A percentile compares a stretch with the other conserved stretches of the same genome.
phyloP scores from a whole-genome alignment of 1,140 invertebrate species.

The Trichonephila clavata region DNA sequence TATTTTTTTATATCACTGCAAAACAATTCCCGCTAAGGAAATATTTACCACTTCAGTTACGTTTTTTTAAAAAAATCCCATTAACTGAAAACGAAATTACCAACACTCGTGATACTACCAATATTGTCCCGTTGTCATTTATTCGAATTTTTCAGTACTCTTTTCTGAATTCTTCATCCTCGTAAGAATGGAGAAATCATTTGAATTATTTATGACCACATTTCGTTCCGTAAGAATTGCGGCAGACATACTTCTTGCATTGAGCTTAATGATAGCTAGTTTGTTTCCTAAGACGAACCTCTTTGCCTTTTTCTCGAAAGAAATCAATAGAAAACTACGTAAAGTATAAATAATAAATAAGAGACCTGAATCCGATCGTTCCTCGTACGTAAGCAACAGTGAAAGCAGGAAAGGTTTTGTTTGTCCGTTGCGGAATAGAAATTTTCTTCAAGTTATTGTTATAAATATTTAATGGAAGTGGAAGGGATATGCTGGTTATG shows the following conservation, averaged over 20 bases:
- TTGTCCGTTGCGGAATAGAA: neutral
- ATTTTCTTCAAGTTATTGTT: slow-evolving; percentile 24
- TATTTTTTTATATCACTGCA: too few species aligned
- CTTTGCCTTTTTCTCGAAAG: slow-evolving; percentile 12
- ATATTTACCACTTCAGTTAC: too few species aligned
- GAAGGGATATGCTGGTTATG: neutral
- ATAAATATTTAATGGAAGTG: slow-evolving; percentile 21
- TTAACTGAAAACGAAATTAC: too few species aligned
- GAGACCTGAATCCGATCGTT: neutral
- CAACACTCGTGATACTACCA: too few species aligned
- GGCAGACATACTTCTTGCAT: neutral
- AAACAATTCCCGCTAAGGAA: too few species aligned
- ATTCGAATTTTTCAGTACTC: too few species aligned
- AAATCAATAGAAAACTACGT: slow-evolving; percentile 24
- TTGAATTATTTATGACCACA: neutral
- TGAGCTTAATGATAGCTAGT: slow-evolving; percentile 21
- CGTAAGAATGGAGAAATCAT: neutral
- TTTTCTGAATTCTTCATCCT: neutral
- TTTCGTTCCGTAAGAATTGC: neutral
- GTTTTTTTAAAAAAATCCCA: too few species aligned
- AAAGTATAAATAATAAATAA: slow-evolving; percentile 20
- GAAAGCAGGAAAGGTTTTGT: slow-evolving; percentile 10
- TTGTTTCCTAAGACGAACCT: neutral
- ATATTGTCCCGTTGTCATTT: too few species aligned
- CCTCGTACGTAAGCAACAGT: neutral